Base-by-base conservation (phyloP, 2,888 invertebrate species). In the Deilephila elpenor region DNA sequence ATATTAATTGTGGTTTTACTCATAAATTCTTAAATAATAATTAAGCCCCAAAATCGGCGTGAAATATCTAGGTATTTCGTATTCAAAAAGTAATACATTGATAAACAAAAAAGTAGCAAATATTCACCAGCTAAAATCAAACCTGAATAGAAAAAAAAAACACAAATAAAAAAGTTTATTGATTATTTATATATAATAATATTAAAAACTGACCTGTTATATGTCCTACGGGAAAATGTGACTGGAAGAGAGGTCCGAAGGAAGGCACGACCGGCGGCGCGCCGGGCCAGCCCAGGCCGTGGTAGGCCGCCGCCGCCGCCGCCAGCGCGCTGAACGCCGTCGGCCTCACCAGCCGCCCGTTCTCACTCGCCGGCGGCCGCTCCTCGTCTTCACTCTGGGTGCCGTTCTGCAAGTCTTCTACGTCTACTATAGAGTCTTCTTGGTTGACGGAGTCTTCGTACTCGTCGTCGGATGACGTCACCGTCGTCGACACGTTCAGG, bases 341-440 rank as follows among this genome's bases (percentile, higher is more conserved):
- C 78, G 97, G 97, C 80, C 97, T 90, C 76, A 97, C 97, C 82
- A 93, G 76, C 76, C 90, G 90, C 74, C 93, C 90, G 78, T 93
- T 92, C 74, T 91, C 92, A 67, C 82, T 86, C 60, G 83, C 81
- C 61, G 88, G 86, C 74, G 84, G 84, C 79, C 92, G 86, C 73
- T 94, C 94, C 70, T 94, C 94, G 74, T 95, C 94, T 79, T 95
- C 95, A 83, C 93, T 93, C 73, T 87, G 87, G 19, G 80, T 81
- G 71, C 96, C 96, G 76, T 96, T 95, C 83, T 96, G 96, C 84
- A 97, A 91, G 83, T 97, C 97, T 88, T 97, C 97, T 19, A 97
- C 97, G 86, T 98, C 97, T 19, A 97, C 97, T 84, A 96, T 95
- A 70, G 96, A 96, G 79, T 96, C 96, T 78, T 95, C 95, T 72